phyloP scores from a whole-genome alignment of 2,797 vertebrate species.

The Intellagama lesueurii region DNA sequence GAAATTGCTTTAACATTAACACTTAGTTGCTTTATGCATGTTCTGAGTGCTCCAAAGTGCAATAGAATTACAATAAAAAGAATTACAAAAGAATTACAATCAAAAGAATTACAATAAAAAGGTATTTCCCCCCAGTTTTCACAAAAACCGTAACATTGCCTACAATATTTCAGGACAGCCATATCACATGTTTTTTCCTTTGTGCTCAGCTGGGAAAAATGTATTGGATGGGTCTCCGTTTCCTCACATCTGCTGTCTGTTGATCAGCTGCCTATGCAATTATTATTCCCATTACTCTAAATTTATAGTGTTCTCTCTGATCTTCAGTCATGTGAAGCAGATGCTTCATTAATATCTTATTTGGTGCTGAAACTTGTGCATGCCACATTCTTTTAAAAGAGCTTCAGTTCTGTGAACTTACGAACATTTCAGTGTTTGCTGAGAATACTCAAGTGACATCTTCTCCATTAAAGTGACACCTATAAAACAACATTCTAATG shows the following conservation, averaged over 20 bases:
- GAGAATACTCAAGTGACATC: background rate
- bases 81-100: background rate
- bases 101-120: background rate
- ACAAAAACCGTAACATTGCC: background rate
- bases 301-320: slow-evolving; percentile 25
- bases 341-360: slow-evolving; percentile 23
- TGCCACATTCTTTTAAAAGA: background rate
- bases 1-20: background rate
- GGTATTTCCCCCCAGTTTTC: background rate
- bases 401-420: background rate
- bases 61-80: background rate
- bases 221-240: slow-evolving; percentile 2
- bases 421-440: background rate
- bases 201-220: slow-evolving; percentile 7
- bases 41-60: background rate
- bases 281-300: background rate
- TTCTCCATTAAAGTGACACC: background rate
- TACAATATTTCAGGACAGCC: background rate
- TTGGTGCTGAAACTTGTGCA: background rate
- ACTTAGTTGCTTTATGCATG: background rate
- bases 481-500: background rate
- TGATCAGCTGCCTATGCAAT: slow-evolving; percentile 37
- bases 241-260: slow-evolving; percentile 41
- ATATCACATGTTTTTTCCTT: background rate
- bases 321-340: slow-evolving; percentile 39